Evolutionary conservation across 1,140 invertebrate genomes (phyloP).

Genomic region (Saccostrea glomerata): DNA sequence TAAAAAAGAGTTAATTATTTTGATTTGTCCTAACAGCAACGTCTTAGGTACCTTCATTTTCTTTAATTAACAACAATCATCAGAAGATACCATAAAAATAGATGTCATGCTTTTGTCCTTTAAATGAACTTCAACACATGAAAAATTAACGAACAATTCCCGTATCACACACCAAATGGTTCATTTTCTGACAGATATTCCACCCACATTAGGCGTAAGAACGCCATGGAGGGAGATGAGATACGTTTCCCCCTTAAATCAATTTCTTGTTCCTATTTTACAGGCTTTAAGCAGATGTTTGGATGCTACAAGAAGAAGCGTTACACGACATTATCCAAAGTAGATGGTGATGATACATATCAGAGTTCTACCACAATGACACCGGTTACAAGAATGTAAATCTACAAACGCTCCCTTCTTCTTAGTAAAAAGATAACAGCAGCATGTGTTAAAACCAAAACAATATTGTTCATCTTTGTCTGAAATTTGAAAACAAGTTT

Average conservation of each 20-base stretch:
- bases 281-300: slow-evolving; percentile 55
- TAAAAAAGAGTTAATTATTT: no score
- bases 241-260: not conserved
- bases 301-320: slow-evolving; percentile 56
- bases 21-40: not conserved
- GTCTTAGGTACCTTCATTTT: not conserved
- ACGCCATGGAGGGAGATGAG: no score
- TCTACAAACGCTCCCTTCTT: not conserved
- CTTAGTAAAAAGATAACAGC: not conserved
- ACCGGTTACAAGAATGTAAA: slow-evolving; percentile 43
- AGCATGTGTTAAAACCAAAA: not conserved
- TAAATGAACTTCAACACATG: slow-evolving; percentile 3
- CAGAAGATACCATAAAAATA: not conserved
- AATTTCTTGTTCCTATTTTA: not conserved
- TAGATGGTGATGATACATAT: slow-evolving; percentile 43
- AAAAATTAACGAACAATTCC: slow-evolving; percentile 1
- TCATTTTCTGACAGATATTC: not conserved
- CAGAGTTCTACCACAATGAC: slow-evolving; percentile 47
- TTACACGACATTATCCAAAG: slow-evolving; percentile 51
- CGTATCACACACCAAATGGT: not conserved
- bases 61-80: not conserved
- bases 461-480: no score
- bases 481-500: no score
- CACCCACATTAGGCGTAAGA: not conserved
- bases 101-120: not conserved